Evolutionary conservation across 2,888 invertebrate species (phyloP), one percentile per base, ranked within the genome.

Genomic region (Spisula subtruncata): DNA sequence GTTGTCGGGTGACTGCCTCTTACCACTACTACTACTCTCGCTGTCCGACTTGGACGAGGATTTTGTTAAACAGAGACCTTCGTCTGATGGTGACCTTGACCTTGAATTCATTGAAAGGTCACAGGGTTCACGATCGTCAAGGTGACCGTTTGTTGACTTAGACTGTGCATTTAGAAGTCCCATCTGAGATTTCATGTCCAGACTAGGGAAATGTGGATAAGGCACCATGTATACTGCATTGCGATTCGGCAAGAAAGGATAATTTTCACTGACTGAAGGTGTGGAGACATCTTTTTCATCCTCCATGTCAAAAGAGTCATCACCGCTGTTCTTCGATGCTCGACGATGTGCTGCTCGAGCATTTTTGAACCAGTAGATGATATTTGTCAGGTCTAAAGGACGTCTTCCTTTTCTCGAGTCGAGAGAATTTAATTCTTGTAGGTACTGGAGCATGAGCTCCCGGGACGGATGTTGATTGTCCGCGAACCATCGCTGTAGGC

Each of bases 381-480:
- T 99, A 96, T 99, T 99, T 96, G 99, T 99, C 6, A 99, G 98
- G 97, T 99, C 99, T 85, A 99, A 97, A 0, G 99, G 99, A 96
- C 99, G 99, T 82, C 99, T 97, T 0, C 99, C 99, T 86, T 95
- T 94, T 25, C 96, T 97, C 84, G 99, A 99, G 96, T 99, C 99
- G 92, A 99, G 97, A 90, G 98, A 98, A 96, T 99, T 99, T 93
- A 99, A 97, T 96, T 99, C 99, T 94, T 98, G 98, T 88, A 99
- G 98, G 97, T 99, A 99, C 93, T 98, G 98, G 95, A 99, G 98
- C 96, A 99, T 99, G 97, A 99, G 99, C 95, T 99, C 99, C 86
- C 99, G 97, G 93, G 98, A 98, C 0, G 99, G 99, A 97, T 99
- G 99, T 95, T 99, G 99, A 97, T 99, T 99, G 96, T 99, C 98